Evolutionary conservation across 2,888 invertebrate species (phyloP), one percentile per base, ranked within the genome.

Genomic region (Zele albiditarsus): DNA sequence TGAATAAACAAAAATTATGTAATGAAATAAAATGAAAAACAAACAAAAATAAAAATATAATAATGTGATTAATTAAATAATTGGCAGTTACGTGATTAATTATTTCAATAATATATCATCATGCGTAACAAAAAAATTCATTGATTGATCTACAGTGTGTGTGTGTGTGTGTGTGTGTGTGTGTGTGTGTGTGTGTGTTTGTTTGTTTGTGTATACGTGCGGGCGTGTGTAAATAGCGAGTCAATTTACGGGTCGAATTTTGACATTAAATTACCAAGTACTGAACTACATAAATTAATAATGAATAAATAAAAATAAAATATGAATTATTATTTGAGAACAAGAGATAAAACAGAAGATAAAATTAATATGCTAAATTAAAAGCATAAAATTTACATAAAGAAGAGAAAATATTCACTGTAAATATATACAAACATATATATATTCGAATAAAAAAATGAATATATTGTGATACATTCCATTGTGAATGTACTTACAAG

Each of bases 201-300:
- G 57, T 57, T 14, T 57, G 57, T 57, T 16, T 53, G 53, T n/a
- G n/a, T n/a, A n/a, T n/a, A n/a, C n/a, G n/a, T 60, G 25, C 8
- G 58, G 0, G 25, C 23, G 58, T 67, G 42, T 46, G 38, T 38
- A 27, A 67, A 67, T 46, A 49, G 67, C 20, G 28, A 67, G 67
- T 46, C 67, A 67, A 67, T 46, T 66, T 67, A 67, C 67, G 67
- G 67, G 67, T 67, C 67, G 67, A 67, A 67, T 67, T 67, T 67
- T 67, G 67, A 67, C 67, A 67, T 67, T 67, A 67, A 67, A 67
- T 46, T 67, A 67, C 62, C 62, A 62, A 62, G 62, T 62, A 62
- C 62, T 31, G 62, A 62, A 62, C 28, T 28, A 62, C n/a, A 62
- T n/a, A 62, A 28, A 62, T 62, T 62, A 28, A 62, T 28, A 28